A percentile compares a stretch with the other conserved stretches of the same genome.
Conservation (phyloP, 1,140 invertebrate genomes). For the Drosophila asahinai region DNA sequence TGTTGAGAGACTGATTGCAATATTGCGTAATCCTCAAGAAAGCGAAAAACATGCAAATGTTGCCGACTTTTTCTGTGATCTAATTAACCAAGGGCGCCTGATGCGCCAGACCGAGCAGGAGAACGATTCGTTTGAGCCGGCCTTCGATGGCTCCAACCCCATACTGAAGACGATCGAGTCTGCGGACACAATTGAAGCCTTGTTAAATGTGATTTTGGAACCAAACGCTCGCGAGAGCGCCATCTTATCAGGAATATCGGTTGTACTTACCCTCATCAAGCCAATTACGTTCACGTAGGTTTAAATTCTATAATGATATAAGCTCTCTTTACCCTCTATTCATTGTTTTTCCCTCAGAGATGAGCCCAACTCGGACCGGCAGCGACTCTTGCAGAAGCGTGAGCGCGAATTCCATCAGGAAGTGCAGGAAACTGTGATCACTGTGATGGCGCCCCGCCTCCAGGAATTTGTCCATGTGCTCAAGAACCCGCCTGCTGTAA, state of each 20-base stretch:
- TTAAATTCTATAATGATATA: no score
- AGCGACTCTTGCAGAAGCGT: conserved; percentile 72
- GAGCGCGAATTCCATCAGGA: conserved; percentile 86
- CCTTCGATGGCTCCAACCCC: conserved; percentile 77
- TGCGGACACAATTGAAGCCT: conserved; percentile 84
- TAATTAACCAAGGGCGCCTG: conserved; percentile 90
- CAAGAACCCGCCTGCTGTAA: conserved; percentile 90
- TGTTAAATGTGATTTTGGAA: conserved; percentile 90
- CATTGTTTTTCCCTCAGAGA: conserved; percentile 54
- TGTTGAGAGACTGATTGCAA: conserved; percentile 92
- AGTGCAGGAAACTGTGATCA: conserved; percentile 87
- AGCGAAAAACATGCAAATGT: conserved; percentile 92
- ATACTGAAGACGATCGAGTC: conserved; percentile 80
- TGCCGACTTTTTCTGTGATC: conserved; percentile 93
- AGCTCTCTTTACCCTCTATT: neutral
- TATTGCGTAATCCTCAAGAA: conserved; percentile 91
- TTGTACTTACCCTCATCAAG: conserved; percentile 90
- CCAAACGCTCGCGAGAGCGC: conserved; percentile 90
- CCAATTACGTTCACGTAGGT: conserved; percentile 80
- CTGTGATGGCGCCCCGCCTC: conserved; percentile 89
- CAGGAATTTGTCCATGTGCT: conserved; percentile 90
- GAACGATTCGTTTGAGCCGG: conserved; percentile 83
- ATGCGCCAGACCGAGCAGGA: conserved; percentile 87
- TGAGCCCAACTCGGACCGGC: conserved; percentile 78
- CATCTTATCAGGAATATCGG: conserved; percentile 92